These are phyloP conservation scores for Megaleporinus macrocephalus DNA, from an alignment of 2,113 vertebrate genomes.

Conservation along the genomic window DNA sequence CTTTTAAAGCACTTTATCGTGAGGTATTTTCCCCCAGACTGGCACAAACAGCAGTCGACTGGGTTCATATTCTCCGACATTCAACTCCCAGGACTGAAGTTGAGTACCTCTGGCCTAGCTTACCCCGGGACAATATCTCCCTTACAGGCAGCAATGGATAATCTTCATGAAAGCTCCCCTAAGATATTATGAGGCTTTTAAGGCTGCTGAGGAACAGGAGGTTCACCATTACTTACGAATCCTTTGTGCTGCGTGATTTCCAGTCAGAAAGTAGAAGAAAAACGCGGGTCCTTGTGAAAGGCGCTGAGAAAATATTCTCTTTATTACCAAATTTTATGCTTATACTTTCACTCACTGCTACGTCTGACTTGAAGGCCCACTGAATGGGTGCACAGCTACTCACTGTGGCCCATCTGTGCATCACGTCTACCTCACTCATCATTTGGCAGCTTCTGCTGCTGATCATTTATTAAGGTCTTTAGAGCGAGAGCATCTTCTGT, in stretches of 20 bases:
- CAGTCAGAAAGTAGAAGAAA: not conserved
- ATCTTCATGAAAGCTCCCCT: not conserved
- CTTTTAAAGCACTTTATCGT: conserved; percentile 51
- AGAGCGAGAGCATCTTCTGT: no score
- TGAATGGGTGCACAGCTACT: no score
- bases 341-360: not conserved
- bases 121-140: not conserved
- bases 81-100: not conserved
- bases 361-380: not conserved
- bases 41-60: not conserved
- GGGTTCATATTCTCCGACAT: not conserved
- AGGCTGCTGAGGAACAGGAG: not conserved
- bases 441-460: no score
- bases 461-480: no score
- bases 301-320: no score
- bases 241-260: not conserved
- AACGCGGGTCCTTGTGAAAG: not conserved
- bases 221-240: not conserved
- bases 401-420: no score
- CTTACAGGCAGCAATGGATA: conserved; percentile 3
- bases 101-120: not conserved
- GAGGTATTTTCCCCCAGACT: conserved; percentile 44
- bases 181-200: not conserved
- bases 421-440: no score
- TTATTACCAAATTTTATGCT: no score